Percentiles rank a stretch among this genome's conserved stretches.
Evolutionary conservation across 1,140 invertebrate genomes (phyloP).

Genomic region (Drusus annulatus): DNA sequence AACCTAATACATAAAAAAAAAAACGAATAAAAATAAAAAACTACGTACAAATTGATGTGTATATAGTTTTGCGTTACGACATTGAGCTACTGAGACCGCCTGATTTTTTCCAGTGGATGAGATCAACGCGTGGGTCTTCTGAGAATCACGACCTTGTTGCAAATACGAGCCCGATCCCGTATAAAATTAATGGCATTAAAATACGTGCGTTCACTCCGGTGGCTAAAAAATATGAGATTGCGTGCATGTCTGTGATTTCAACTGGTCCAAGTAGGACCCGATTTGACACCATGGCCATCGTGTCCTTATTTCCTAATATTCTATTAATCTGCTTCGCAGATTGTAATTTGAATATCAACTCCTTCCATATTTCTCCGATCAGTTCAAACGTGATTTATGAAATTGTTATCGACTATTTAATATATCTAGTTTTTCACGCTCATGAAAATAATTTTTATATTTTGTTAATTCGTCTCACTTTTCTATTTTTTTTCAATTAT

Average conservation of each 20-base stretch:
- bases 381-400: too few relatives aligned
- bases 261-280: background rate
- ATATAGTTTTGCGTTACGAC: too few relatives aligned
- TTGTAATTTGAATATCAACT: background rate
- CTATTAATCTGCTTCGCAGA: background rate
- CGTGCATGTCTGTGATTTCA: conserved; percentile 8
- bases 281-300: background rate
- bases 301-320: background rate
- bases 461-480: too few relatives aligned
- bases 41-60: too few relatives aligned
- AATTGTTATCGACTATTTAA: too few relatives aligned
- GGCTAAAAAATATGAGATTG: conserved; percentile 6
- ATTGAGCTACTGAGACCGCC: too few relatives aligned
- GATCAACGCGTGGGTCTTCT: background rate
- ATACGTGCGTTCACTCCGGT: background rate
- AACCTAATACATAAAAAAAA: too few relatives aligned
- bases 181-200: background rate
- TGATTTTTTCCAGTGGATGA: background rate
- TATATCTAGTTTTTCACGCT: too few relatives aligned
- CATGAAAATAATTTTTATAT: too few relatives aligned
- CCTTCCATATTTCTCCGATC: background rate
- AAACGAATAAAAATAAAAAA: too few relatives aligned
- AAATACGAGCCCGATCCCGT: background rate
- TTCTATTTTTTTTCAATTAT: too few relatives aligned
- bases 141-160: conserved; percentile 5